These are phyloP conservation scores for Kryptolebias ocellatus DNA, from an alignment of 2,797 vertebrate genomes.

Conservation along the genomic window DNA sequence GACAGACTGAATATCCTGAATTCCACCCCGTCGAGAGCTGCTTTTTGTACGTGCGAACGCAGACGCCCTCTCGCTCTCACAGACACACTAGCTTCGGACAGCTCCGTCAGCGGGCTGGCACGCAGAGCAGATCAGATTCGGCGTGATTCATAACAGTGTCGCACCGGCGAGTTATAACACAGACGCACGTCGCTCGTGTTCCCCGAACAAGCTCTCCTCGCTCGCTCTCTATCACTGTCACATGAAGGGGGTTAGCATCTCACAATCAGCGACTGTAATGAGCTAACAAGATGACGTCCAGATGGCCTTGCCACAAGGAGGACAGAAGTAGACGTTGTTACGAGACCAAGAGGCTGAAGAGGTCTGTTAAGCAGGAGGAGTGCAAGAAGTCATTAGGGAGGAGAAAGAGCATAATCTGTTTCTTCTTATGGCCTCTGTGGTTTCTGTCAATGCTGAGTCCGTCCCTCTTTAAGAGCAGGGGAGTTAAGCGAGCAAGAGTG, in stretches of 20 bases:
- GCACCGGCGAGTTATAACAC: slow-evolving; percentile 54
- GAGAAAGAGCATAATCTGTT: slow-evolving; percentile 76
- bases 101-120: slow-evolving; percentile 78
- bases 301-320: slow-evolving; percentile 73
- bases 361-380: slow-evolving; percentile 65
- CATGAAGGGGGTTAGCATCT: slow-evolving; percentile 65
- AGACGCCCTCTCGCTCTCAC: slow-evolving; percentile 61
- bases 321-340: slow-evolving; percentile 68
- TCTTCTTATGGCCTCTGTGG: slow-evolving; percentile 76
- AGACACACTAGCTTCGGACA: slow-evolving; percentile 56
- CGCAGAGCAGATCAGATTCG: slow-evolving; percentile 77
- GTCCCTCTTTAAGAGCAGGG: slow-evolving; percentile 71
- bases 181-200: slow-evolving; percentile 60
- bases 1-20: slow-evolving; percentile 67
- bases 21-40: slow-evolving; percentile 67
- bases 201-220: slow-evolving; percentile 61
- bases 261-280: slow-evolving; percentile 60
- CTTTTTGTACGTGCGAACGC: slow-evolving; percentile 77
- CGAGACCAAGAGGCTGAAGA: slow-evolving; percentile 53
- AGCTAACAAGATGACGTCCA: slow-evolving; percentile 78
- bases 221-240: slow-evolving; percentile 73
- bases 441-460: slow-evolving; percentile 65
- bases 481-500: slow-evolving; percentile 61
- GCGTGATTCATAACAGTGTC: slow-evolving; percentile 77
- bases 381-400: slow-evolving; percentile 78